Evolutionary conservation across 1,140 invertebrate genomes (phyloP).

Genomic region (fruit fly (Drosophila melanogaster)): Release_6_plus_ISO1_MT NT_033779.5:16702501-16703000

Average conservation of each 20-base stretch:
- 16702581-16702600: neutral
- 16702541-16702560: neutral
- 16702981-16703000: constrained; percentile 5
- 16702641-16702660: neutral
- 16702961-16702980: neutral
- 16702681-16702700: neutral
- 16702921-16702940: too few relatives aligned
- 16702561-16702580: too few relatives aligned
- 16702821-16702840: neutral
- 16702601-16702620: neutral
- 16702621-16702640: neutral
- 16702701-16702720: neutral
- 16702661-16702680: neutral
- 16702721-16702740: neutral
- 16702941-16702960: constrained; percentile 10
- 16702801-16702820: constrained; percentile 5
- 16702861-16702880: neutral
- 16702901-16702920: neutral
- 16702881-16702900: neutral
- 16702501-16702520: too few relatives aligned
- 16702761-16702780: neutral
- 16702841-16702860: neutral
- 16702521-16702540: too few relatives aligned
- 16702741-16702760: constrained; percentile 2
- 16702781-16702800: constrained; percentile 1